Conservation (phyloP, 2,113 vertebrate species). For the Trichechus manatus region DNA sequence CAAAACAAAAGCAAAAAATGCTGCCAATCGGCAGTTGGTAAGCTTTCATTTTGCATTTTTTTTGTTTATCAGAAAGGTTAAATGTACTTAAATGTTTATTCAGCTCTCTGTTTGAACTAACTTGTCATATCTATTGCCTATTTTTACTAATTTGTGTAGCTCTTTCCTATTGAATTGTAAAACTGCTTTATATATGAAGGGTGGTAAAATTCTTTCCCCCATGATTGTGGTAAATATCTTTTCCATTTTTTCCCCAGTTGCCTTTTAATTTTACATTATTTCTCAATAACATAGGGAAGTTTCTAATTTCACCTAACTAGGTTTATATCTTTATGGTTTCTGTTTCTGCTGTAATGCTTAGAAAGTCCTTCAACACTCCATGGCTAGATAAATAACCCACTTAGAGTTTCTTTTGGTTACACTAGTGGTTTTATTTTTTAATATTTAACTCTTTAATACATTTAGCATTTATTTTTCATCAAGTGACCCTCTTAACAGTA, state of each 20-base stretch:
- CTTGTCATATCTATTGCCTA: background rate
- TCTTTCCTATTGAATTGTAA: conserved; percentile 40
- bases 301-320: background rate
- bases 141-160: conserved; percentile 43
- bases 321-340: background rate
- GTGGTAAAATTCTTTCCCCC: background rate
- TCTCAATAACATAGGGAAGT: background rate
- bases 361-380: background rate
- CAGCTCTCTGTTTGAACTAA: conserved; percentile 33
- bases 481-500: background rate
- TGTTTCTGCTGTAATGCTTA: background rate
- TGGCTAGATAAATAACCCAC: conserved; percentile 21
- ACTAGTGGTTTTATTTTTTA: conserved; percentile 26
- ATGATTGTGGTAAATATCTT: background rate
- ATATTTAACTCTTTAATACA: background rate
- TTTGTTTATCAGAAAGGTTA: conserved; percentile 37
- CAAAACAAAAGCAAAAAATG: background rate
- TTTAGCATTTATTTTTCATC: background rate
- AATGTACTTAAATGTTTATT: conserved; percentile 43
- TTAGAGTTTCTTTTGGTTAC: conserved; percentile 43
- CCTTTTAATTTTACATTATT: conserved; percentile 33
- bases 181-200: background rate
- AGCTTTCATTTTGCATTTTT: conserved; percentile 56
- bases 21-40: background rate
- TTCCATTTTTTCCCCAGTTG: background rate